Conservation (phyloP, 2,113 vertebrate species). For the Cebidichthys violaceus region DNA sequence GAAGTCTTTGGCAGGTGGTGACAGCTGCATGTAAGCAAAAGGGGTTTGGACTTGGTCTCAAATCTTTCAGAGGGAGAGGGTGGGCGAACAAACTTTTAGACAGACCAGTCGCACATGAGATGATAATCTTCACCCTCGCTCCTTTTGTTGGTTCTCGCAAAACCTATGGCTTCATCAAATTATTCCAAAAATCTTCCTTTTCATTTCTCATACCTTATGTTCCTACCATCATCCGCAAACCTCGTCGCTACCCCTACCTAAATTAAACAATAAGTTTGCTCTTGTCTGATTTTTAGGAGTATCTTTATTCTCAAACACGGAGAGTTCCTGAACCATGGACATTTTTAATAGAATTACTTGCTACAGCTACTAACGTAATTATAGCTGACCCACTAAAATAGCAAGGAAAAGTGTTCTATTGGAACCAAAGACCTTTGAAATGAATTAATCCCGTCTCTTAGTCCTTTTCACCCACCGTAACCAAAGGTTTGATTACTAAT, state of each 20-base stretch:
- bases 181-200: not conserved
- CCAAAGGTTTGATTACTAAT: conserved; percentile 48
- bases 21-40: conserved; percentile 78
- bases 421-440: conserved; percentile 69
- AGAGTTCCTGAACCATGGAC: conserved; percentile 56
- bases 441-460: conserved; percentile 59
- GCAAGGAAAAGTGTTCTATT: conserved; percentile 54
- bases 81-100: conserved; percentile 31
- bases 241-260: not conserved
- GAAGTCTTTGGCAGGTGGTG: conserved; percentile 76
- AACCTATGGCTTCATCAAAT: not conserved
- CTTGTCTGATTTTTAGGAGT: conserved; percentile 34
- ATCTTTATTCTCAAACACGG: conserved; percentile 43
- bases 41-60: conserved; percentile 51
- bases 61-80: conserved; percentile 44
- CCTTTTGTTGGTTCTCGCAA: not conserved
- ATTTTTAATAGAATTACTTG: conserved; percentile 62
- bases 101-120: conserved; percentile 26
- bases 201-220: not conserved
- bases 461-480: conserved; percentile 29
- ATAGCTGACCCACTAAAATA: conserved; percentile 69
- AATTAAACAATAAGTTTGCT: conserved; percentile 20
- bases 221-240: not conserved
- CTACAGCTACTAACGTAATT: conserved; percentile 62
- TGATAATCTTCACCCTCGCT: conserved; percentile 20